These are phyloP conservation scores for Thalassarche chlororhynchos DNA, from an alignment of 2,113 vertebrate species.

Conservation along the genomic window DNA sequence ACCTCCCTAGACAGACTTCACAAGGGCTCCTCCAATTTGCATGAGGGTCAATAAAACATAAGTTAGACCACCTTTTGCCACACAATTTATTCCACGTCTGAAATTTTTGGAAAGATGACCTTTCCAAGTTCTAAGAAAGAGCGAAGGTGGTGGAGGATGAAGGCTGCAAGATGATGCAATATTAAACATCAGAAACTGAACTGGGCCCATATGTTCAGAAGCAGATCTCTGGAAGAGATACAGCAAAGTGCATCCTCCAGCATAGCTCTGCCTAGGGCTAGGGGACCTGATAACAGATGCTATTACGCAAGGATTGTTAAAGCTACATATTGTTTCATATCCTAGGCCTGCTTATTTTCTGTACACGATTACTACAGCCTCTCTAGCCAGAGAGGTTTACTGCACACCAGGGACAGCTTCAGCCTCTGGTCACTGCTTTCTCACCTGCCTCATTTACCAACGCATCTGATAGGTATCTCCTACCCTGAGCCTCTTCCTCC, in stretches of 20 bases:
- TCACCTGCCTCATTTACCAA: not conserved
- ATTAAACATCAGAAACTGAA: not conserved
- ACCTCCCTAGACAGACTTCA: not conserved
- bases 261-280: not conserved
- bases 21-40: not conserved
- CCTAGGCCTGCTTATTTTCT: not conserved
- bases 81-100: not conserved
- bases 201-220: not conserved
- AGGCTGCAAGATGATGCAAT: not conserved
- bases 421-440: not conserved
- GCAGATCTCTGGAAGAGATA: not conserved
- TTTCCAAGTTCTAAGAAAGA: not conserved
- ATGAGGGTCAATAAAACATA: not conserved
- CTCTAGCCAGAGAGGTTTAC: not conserved
- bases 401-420: not conserved
- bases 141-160: not conserved
- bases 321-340: not conserved
- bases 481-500: not conserved
- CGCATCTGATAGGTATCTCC: not conserved
- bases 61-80: not conserved
- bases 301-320: not conserved
- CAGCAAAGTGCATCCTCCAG: not conserved
- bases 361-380: not conserved
- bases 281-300: not conserved
- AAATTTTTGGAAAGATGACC: not conserved